Evolutionary conservation across 2,113 vertebrate species (phyloP), one percentile per base, ranked within the genome.

Genomic region (Microcebus tavaratra): DNA sequence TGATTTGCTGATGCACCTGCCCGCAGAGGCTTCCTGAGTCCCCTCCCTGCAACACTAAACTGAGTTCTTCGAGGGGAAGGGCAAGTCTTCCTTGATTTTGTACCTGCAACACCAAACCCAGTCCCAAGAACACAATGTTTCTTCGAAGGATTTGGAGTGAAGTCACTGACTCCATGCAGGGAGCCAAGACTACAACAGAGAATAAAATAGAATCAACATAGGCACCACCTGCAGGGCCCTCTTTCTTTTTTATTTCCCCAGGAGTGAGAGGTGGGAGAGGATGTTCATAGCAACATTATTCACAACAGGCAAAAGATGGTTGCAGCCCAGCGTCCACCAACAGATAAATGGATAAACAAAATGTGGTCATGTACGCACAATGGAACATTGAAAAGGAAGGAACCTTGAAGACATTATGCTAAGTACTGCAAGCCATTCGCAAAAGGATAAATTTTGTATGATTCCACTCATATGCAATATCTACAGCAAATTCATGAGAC

Each of bases 161-260:
- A 9, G 6, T 39, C 6, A 3, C 45, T 12, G 18, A 53, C 50
- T 29, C 76, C 12, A 13, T 21, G 13, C 13, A 23, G 18, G 6
- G 34, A 23, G 57, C n/a, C 53, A 53, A 39, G 23, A 3, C 65
- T 57, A 29, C 17, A 42, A 25, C 36, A 1, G 23, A 92, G 12
- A 67, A 21, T 65, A 11, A 88, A 48, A 17, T 27, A 48, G 55
- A 82, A 78, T 59, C 34, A 17, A 27, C 36, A 23, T 3, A 53
- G 27, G 36, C 31, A 48, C 39, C 8, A 11, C 20, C 27, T 59
- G 0, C 5, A 4, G 4, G 31, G 42, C 20, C 55, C 48, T 27
- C 48, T 55, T 79, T 27, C 48, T 48, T 73, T 93, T 73, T 42
- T 50, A 21, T 55, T 84, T 90, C 93, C 91, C 50, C 10, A 10